Base-by-base conservation (phyloP, 2,797 vertebrate genomes). In the Rhadinocentrus ornatus region DNA sequence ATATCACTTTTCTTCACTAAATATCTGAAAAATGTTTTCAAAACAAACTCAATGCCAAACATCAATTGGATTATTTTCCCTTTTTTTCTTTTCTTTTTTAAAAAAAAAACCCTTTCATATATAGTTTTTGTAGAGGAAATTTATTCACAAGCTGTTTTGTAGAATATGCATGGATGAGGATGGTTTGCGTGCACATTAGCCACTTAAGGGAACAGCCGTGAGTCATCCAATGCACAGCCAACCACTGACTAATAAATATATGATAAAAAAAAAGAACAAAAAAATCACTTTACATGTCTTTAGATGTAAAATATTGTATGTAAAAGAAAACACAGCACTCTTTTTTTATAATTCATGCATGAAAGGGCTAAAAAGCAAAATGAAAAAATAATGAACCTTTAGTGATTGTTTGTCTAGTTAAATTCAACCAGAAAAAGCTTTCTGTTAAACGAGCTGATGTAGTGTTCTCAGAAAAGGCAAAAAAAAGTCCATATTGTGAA, bases 401-500 rank as follows among this genome's bases (percentile, higher is more conserved):
- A 22, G 48, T 37, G 34, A 60, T 56, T 62, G 27, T 77, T 60
- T 39, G 24, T 62, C 11, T 62, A 48, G 61, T 78, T 67, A 29
- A 70, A 55, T 3, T 12, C 39, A 54, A 22, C 16, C 52, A 29
- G n/a, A 37, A 61, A 16, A 55, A 60, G 0, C 0, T n/a, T 0
- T 22, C 50, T 35, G 32, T 82, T 61, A 62, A 55, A 71, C 54
- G 63, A 70, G 13, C 3, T 41, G 53, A 71, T 62, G 72, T 22
- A 13, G 2, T 32, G 60, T 60, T 22, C 44, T 66, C 44, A 68
- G 57, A 84, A 35, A 62, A n/a, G 2, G 54, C 26, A 24, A 8
- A 32, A 1, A n/a, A 58, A 4, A 1, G 50, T 62, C 84, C 73
- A 75, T 73, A 79, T 62, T 77, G 78, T 77, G 73, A 77, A 35